Base-by-base conservation (phyloP, 2,113 vertebrate species). In the Tetraodon nigroviridis region DNA sequence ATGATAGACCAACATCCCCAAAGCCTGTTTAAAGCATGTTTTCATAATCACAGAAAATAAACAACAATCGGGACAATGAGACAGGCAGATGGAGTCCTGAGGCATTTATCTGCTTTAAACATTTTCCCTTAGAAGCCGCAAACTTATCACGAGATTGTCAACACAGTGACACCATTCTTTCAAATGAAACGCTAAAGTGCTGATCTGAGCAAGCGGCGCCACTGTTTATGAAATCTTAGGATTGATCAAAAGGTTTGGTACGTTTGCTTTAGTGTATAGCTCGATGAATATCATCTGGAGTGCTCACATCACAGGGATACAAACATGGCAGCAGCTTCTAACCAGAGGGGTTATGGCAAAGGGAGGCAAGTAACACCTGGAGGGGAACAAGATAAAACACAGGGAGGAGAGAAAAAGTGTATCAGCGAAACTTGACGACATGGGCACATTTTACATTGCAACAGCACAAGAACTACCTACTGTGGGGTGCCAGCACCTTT, bases 151-250 rank as follows among this genome's bases (percentile, higher is more conserved):
- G 75, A 74, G 83, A 84, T 84, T 87, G 89, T 91, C 88, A 88
- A 87, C 82, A 87, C 81, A 65, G 80, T 88, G 89, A 89, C 89
- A 89, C 89, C 85, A 90, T 90, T 90, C 88, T 91, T 87, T 90
- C 88, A 89, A 90, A 90, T 88, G 78, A 89, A 85, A 84, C 76
- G 79, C 81, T 86, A 87, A 88, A 86, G 76, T 61, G 64, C 71
- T 86, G 84, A 89, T 88, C 85, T 88, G 85, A 89, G 79, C 69
- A 64, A 51, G 73, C 77, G 55, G 78, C 79, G 74, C 72, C 81
- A 75, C 73, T 86, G 75, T 80, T 87, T 80, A 72, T 75, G 78
- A 83, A 84, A 89, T 86, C 86, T 83, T 81, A 85, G 80, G 81
- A 78, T 65, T 89, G 90, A 91, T 90, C 87, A 90, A 90, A 90